phyloP scores from a whole-genome alignment of 2,888 invertebrate species.

The Eupithecia subfuscata region DNA sequence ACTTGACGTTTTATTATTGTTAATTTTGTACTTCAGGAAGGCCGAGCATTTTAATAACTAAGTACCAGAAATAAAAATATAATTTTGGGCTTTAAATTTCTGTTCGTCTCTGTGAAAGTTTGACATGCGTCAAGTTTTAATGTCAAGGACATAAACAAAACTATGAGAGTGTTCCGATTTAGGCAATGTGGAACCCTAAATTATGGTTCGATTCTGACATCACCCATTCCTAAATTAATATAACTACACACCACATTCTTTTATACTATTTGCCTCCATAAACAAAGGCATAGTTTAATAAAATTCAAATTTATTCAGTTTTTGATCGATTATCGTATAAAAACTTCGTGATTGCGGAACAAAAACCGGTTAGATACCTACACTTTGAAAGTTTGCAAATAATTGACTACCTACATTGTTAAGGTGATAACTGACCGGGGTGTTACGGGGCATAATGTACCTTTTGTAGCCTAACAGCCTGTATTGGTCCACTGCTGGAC shows the following conservation, averaged over 20 bases:
- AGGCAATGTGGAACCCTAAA: neutral
- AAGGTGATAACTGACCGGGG: too few species aligned
- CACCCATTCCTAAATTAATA: constrained; percentile 4
- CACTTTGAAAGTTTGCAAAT: constrained; percentile 4
- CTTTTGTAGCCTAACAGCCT: too few species aligned
- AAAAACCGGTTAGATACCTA: neutral
- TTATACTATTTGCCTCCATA: neutral
- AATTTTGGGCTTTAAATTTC: neutral
- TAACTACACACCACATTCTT: neutral
- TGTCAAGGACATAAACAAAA: neutral
- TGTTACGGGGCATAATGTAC: too few species aligned
- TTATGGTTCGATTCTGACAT: neutral
- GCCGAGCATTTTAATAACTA: neutral
- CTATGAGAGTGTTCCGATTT: neutral
- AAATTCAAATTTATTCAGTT: constrained; percentile 10
- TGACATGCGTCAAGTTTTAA: neutral
- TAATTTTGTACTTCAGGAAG: neutral
- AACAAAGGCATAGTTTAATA: neutral
- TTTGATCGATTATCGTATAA: constrained; percentile 7
- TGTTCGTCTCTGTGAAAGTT: neutral
- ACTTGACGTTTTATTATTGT: too few species aligned
- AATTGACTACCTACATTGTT: neutral
- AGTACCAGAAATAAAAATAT: neutral
- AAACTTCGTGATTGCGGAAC: neutral
- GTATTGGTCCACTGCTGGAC: too few species aligned